Evolutionary conservation across 2,797 vertebrate genomes (phyloP), one percentile per base, ranked within the genome.

Genomic region (Dromococcyx pavoninus): DNA sequence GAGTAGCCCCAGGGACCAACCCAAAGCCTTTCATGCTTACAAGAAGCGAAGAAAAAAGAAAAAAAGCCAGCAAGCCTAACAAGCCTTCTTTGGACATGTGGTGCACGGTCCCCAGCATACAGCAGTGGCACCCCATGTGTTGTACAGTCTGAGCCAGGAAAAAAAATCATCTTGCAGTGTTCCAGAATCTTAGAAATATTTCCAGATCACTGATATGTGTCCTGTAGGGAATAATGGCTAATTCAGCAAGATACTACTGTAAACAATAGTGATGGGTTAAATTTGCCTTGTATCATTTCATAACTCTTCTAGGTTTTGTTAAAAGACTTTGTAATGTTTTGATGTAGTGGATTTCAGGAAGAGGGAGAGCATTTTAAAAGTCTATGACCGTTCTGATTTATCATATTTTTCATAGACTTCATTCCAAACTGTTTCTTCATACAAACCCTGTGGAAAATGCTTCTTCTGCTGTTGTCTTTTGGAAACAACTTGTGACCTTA

Each of bases 101-200:
- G 0, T 8, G 1, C 2, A 0, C 37, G 21, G 11, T 64, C n/a
- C 10, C 3, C 13, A 10, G 10, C 1, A 0, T 53, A 32, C 27
- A 22, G 21, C 9, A 7, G 25, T 65, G 48, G 30, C 30, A 32
- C n/a, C 30, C 23, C 60, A 3, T 28, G 18, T 9, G 0, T n/a
- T 83, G 11, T 43, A 3, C 69, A 39, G 19, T 41, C 61, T 77
- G n/a, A 89, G 25, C 2, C 28, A 51, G 44, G 33, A 82, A 57
- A 32, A 76, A 25, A 76, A 25, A 3, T 8, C 0, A 10, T 27
- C 13, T 50, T 80, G 30, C 2, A 4, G 39, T 92, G 91, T 94
- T 88, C 21, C 33, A 78, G 25, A 65, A 53, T 50, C n/a, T 60
- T 70, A 13, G 19, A 35, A 32, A 74, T 10, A 30, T 60, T 84